phyloP scores from a whole-genome alignment of 2,113 vertebrate species.

The Dipodomys ordii region DNA sequence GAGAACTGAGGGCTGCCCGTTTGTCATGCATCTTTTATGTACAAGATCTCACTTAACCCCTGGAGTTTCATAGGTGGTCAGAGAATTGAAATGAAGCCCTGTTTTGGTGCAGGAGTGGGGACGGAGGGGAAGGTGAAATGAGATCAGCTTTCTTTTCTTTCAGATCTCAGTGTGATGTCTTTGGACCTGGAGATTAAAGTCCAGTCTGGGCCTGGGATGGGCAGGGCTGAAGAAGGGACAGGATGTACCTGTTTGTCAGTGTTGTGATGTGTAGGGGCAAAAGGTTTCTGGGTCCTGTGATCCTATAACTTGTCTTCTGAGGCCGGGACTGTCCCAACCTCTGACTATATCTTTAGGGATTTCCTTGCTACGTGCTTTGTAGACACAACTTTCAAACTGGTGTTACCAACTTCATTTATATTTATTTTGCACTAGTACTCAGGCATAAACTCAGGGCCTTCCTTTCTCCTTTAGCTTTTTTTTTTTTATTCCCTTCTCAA shows the following conservation, averaged over 20 bases:
- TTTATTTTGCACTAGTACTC: too few species aligned
- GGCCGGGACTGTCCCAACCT: neutral
- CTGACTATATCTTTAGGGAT: neutral
- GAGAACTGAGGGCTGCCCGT: neutral
- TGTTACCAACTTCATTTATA: neutral
- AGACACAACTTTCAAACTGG: neutral
- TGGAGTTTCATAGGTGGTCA: neutral
- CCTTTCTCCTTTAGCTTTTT: too few species aligned
- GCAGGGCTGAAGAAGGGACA: constrained; percentile 31
- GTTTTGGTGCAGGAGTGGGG: neutral
- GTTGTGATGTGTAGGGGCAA: neutral
- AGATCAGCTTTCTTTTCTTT: constrained; percentile 31
- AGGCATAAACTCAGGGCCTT: too few species aligned
- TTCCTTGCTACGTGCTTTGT: neutral
- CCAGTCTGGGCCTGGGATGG: constrained; percentile 50
- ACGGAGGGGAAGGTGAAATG: neutral
- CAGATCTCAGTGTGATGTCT: neutral
- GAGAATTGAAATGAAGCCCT: neutral
- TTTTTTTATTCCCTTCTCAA: too few species aligned
- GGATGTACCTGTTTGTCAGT: constrained; percentile 52
- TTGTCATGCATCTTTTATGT: too few species aligned
- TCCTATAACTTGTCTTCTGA: constrained; percentile 26
- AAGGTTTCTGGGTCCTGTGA: constrained; percentile 49
- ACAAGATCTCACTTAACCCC: neutral
- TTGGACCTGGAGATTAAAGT: constrained; percentile 61